Base-by-base conservation (phyloP, 1,140 invertebrate species). In the Euglossa dilemma region DNA sequence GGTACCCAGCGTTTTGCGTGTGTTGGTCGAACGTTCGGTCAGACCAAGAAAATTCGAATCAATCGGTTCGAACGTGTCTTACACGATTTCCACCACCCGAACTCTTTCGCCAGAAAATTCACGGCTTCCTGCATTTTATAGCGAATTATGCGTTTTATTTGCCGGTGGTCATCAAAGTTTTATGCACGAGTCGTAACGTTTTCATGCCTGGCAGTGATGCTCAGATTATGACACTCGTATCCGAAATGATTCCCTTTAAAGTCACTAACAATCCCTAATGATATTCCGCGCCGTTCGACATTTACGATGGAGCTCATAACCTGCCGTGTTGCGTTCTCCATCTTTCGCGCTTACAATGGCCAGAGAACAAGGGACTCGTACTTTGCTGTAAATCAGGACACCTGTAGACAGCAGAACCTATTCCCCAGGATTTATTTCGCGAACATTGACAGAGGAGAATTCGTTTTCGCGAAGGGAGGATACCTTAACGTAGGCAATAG, bases 381-480 rank as follows among this genome's bases (percentile, higher is more conserved):
- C 20, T 1, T 56, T 9, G 25, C 28, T n/a, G 36, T 81, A 75
- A 81, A 81, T 81, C 71, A 75, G 52, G 43, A 57, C 71, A 81
- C 36, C 61, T 57, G 43, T 54, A 20, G 52, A 81, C 79, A 64
- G 20, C 36, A 25, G 25, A 45, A 66, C 50, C 79, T 81, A 75
- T 75, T 66, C 36, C 36, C 14, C 0, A 18, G 50, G 75, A 81
- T 81, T 81, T 81, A 81, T 81, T 23, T 66, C 59, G 20, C 20
- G 25, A 25, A 25, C 23, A 67, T n/a, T 9, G 54, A 57, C 54
- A n/a, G 16, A n/a, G 36, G 28, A 50, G 59, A 70, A 80, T 80
- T 71, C 67, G 67, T 78, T 80, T 61, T 52, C 43, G 56, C 59
- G 25, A 14, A 28, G 43, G 12, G 23, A 25, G 23, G 28, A 50